phyloP scores from a whole-genome alignment of 1,140 invertebrate genomes.

The Mactra quadrangularis region DNA sequence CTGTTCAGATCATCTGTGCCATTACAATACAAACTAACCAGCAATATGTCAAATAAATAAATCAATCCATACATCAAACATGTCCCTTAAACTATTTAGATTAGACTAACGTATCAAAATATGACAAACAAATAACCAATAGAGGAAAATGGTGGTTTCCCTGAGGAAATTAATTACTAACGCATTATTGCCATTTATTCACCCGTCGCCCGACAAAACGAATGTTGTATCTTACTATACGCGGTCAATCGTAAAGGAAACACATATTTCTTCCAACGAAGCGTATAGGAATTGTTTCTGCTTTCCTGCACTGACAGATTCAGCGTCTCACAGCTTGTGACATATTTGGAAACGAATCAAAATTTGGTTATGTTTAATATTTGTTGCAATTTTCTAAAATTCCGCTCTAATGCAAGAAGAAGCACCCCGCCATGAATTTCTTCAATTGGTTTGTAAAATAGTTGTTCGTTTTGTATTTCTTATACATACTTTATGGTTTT shows the following conservation, averaged over 20 bases:
- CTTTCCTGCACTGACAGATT: too few relatives aligned
- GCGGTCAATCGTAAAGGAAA: slow-evolving; percentile 19
- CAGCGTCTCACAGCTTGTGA: too few relatives aligned
- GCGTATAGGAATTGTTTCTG: too few relatives aligned
- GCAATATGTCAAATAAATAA: slow-evolving; percentile 62
- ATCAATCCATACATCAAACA: slow-evolving; percentile 52
- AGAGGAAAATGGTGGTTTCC: slow-evolving; percentile 20
- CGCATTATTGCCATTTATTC: slow-evolving; percentile 12
- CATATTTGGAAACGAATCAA: too few relatives aligned
- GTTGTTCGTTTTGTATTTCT: too few relatives aligned
- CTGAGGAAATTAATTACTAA: slow-evolving; percentile 48
- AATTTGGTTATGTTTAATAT: too few relatives aligned
- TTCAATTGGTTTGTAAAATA: too few relatives aligned
- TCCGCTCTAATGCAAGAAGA: too few relatives aligned
- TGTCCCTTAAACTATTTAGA: slow-evolving; percentile 46
- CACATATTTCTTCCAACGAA: slow-evolving; percentile 13
- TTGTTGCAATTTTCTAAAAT: too few relatives aligned
- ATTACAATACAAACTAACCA: slow-evolving; percentile 23
- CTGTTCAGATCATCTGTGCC: slow-evolving; percentile 24
- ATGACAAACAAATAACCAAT: slow-evolving; percentile 44
- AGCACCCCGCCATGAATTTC: too few relatives aligned
- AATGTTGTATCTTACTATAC: slow-evolving; percentile 14
- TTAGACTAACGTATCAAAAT: slow-evolving; percentile 37
- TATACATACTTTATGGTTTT: too few relatives aligned
- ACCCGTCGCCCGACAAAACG: slow-evolving; percentile 15